phyloP scores from a whole-genome alignment of 1,140 invertebrate genomes.

The Penaeus japonicus region DNA sequence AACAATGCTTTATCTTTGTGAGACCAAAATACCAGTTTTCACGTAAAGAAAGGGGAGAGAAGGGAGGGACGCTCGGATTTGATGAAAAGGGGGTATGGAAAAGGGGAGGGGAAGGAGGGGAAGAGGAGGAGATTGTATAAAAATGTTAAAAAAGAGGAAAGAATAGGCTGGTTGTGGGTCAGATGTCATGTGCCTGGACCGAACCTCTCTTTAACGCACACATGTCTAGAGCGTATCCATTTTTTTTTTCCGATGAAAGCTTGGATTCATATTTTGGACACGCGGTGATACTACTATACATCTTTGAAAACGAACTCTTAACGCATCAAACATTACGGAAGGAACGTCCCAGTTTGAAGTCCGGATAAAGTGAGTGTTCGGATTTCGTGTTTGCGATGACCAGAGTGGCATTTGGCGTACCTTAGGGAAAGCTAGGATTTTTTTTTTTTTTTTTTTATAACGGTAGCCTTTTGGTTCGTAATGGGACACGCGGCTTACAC shows the following conservation, averaged over 20 bases:
- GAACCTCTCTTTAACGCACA: neutral
- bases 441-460: too few species aligned
- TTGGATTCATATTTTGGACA: too few species aligned
- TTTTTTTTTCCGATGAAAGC: too few species aligned
- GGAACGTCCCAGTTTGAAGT: too few species aligned
- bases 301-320: too few species aligned
- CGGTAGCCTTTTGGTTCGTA: too few species aligned
- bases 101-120: constrained; percentile 16
- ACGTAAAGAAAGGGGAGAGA: constrained; percentile 45
- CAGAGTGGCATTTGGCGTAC: neutral
- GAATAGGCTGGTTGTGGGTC: constrained; percentile 35
- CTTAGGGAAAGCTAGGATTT: too few species aligned
- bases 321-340: too few species aligned
- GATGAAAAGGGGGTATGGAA: constrained; percentile 47
- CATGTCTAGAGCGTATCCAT: neutral
- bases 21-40: constrained; percentile 53
- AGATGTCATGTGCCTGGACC: constrained; percentile 24
- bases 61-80: constrained; percentile 36
- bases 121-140: constrained; percentile 34
- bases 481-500: too few species aligned
- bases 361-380: neutral
- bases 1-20: constrained; percentile 50
- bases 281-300: too few species aligned
- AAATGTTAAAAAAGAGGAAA: constrained; percentile 48
- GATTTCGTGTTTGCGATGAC: neutral